These are phyloP conservation scores for Emmelina monodactyla DNA, from an alignment of 2,888 invertebrate species.

Conservation along the genomic window DNA sequence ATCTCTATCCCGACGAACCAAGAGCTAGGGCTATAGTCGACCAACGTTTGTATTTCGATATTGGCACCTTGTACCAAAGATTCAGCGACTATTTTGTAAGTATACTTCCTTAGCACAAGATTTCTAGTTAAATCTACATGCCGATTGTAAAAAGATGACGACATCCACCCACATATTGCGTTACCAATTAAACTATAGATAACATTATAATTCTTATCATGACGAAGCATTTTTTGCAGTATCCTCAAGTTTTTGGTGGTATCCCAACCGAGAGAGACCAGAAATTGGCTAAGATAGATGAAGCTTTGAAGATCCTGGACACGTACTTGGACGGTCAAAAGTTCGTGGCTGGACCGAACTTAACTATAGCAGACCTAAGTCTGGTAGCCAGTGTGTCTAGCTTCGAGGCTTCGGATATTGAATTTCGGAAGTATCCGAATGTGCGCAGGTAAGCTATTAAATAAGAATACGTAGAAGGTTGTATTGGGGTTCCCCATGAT, in stretches of 20 bases:
- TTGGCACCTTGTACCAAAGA: slow-evolving; percentile 75
- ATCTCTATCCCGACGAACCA: slow-evolving; percentile 80
- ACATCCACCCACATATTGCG: too few relatives aligned
- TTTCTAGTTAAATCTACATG: too few relatives aligned
- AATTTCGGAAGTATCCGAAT: slow-evolving; percentile 74
- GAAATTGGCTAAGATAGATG: slow-evolving; percentile 72
- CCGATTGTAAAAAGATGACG: too few relatives aligned
- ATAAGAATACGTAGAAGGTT: too few relatives aligned
- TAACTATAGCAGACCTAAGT: slow-evolving; percentile 81
- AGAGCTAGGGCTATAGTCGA: slow-evolving; percentile 79
- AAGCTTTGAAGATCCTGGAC: slow-evolving; percentile 73
- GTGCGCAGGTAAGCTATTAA: slow-evolving; percentile 49
- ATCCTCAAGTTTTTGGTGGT: slow-evolving; percentile 69
- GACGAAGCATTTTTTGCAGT: slow-evolving; percentile 44
- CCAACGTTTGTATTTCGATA: slow-evolving; percentile 81
- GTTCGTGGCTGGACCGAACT: slow-evolving; percentile 71
- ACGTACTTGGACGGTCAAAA: slow-evolving; percentile 74
- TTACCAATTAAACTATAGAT: too few relatives aligned
- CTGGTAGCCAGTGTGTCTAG: slow-evolving; percentile 74
- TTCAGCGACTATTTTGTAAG: slow-evolving; percentile 78
- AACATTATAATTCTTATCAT: too few relatives aligned
- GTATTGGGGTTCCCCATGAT: too few relatives aligned
- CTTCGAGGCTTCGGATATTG: slow-evolving; percentile 71
- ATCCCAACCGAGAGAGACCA: slow-evolving; percentile 69
- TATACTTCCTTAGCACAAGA: too few relatives aligned